These are phyloP conservation scores for Pheosia tremula DNA, from an alignment of 2,888 invertebrate genomes.

Conservation along the genomic window DNA sequence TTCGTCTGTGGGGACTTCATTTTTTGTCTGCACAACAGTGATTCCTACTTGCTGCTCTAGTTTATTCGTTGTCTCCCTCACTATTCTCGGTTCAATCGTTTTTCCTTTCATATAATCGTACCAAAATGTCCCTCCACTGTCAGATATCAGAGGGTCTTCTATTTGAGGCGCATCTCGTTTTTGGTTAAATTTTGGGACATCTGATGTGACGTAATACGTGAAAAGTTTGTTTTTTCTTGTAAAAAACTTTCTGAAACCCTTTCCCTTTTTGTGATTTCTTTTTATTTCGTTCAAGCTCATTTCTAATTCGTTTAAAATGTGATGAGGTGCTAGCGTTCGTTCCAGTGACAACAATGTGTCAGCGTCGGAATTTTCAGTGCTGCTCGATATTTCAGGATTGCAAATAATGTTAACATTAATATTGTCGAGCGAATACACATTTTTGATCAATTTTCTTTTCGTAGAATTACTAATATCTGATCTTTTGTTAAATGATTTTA, in stretches of 20 bases:
- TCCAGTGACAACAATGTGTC: not conserved
- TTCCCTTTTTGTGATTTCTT: slow-evolving; percentile 20
- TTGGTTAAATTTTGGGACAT: slow-evolving; percentile 35
- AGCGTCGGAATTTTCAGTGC: not conserved
- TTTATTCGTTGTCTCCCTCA: slow-evolving; percentile 11
- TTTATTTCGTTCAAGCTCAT: slow-evolving; percentile 6
- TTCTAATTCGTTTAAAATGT: not conserved
- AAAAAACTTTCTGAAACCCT: slow-evolving; percentile 39
- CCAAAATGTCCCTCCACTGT: slow-evolving; percentile 53
- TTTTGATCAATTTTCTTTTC: slow-evolving; percentile 33
- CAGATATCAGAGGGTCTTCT: slow-evolving; percentile 46
- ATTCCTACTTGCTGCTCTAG: slow-evolving; percentile 5
- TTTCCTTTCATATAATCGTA: slow-evolving; percentile 46
- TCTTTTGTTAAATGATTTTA: slow-evolving; percentile 29
- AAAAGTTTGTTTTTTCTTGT: slow-evolving; percentile 35
- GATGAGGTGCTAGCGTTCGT: not conserved
- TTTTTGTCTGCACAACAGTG: slow-evolving; percentile 4
- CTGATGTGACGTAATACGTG: slow-evolving; percentile 23
- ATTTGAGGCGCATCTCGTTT: slow-evolving; percentile 33
- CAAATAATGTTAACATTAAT: slow-evolving; percentile 69
- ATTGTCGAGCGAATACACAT: slow-evolving; percentile 62
- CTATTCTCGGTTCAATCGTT: slow-evolving; percentile 22
- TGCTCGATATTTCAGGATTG: slow-evolving; percentile 35
- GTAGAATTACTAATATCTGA: slow-evolving; percentile 10
- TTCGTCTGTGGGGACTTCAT: not conserved